Evolutionary conservation across 2,797 vertebrate species (phyloP).

Genomic region (Ctenochaetus hawaiiensis): DNA sequence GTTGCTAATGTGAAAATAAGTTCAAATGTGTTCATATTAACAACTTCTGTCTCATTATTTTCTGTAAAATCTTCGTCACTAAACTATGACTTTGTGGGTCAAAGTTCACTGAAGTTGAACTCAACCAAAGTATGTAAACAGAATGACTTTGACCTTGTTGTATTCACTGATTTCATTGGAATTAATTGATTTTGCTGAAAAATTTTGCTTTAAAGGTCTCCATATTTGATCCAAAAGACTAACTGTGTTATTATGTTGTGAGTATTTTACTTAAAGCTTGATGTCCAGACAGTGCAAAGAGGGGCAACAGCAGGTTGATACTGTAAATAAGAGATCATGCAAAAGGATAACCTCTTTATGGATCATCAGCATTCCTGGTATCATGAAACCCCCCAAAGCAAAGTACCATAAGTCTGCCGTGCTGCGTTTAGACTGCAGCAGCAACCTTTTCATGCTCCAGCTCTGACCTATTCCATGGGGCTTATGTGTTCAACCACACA

Average conservation of each 20-base stretch:
- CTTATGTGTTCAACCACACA: constrained; percentile 31
- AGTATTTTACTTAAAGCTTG: constrained; percentile 2
- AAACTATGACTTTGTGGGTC: not conserved
- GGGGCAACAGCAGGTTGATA: not conserved
- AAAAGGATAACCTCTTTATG: constrained; percentile 10
- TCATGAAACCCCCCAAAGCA: constrained; percentile 12
- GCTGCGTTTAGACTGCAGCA: constrained; percentile 36
- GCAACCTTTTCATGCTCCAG: constrained; percentile 51
- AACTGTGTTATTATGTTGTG: not conserved
- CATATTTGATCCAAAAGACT: not conserved
- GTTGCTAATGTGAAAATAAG: not conserved
- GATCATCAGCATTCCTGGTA: constrained; percentile 13
- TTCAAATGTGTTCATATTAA: not conserved
- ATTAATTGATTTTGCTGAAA: not conserved
- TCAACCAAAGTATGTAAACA: not conserved
- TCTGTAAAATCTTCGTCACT: not conserved
- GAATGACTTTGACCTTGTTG: not conserved
- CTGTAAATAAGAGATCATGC: constrained; percentile 3
- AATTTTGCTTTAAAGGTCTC: not conserved
- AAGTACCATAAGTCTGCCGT: constrained; percentile 14
- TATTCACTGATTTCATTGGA: not conserved
- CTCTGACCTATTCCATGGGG: constrained; percentile 54
- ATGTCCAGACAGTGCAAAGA: not conserved
- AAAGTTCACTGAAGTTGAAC: not conserved
- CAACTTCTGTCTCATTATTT: not conserved